Conservation (phyloP, 1,140 invertebrate species). For the Argopecten irradians region DNA sequence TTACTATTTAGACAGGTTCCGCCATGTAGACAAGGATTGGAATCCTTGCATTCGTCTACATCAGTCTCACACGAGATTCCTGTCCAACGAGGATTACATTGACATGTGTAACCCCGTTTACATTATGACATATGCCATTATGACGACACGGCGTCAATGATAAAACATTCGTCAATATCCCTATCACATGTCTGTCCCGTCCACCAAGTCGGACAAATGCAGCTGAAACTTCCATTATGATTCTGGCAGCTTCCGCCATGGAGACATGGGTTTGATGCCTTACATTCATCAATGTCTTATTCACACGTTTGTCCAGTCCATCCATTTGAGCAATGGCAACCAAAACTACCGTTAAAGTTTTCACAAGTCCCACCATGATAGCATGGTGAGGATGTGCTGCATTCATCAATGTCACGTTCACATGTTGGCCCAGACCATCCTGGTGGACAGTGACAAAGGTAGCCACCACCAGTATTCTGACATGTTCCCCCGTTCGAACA, state of each 20-base stretch:
- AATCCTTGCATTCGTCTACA: background rate
- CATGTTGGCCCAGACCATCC: slow-evolving; percentile 36
- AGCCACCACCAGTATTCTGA: background rate
- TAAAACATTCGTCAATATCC: background rate
- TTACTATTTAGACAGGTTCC: slow-evolving; percentile 38
- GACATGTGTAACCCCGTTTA: slow-evolving; percentile 30
- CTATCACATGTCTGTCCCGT: slow-evolving; percentile 26
- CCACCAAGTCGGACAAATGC: slow-evolving; percentile 26
- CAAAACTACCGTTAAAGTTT: slow-evolving; percentile 33
- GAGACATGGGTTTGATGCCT: slow-evolving; percentile 16
- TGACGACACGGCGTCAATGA: slow-evolving; percentile 12
- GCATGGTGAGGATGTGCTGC: background rate
- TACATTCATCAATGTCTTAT: slow-evolving; percentile 43
- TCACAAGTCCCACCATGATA: slow-evolving; percentile 38
- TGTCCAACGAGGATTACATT: slow-evolving; percentile 18
- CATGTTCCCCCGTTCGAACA: slow-evolving; percentile 36
- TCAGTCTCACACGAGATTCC: slow-evolving; percentile 20
- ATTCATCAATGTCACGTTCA: slow-evolving; percentile 31
- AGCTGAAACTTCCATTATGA: slow-evolving; percentile 9
- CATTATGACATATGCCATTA: slow-evolving; percentile 34
- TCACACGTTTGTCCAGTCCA: slow-evolving; percentile 26
- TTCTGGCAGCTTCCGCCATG: slow-evolving; percentile 36
- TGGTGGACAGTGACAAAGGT: background rate
- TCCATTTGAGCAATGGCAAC: slow-evolving; percentile 37
- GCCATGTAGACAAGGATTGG: slow-evolving; percentile 28